A percentile compares a stretch with the other conserved stretches of the same genome.
Evolutionary conservation across 2,888 invertebrate species (phyloP).

Genomic region (Petrolisthes manimaculis): DNA sequence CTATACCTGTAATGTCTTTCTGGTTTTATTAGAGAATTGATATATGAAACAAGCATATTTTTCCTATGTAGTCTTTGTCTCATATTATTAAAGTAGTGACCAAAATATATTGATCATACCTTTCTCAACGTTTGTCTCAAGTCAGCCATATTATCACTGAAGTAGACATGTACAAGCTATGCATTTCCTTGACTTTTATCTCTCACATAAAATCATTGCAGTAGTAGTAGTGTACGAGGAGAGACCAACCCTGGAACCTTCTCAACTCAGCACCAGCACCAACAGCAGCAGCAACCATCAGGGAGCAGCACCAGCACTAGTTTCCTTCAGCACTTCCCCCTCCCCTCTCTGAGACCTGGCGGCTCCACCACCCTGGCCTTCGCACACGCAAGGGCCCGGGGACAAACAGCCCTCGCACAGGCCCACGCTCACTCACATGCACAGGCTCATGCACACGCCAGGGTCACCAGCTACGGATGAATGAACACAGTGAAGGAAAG

Average conservation of each 20-base stretch:
- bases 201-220: background rate
- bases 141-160: no score
- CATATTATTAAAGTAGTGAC: no score
- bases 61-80: no score
- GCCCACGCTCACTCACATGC: constrained; percentile 46
- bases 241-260: background rate
- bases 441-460: constrained; percentile 52
- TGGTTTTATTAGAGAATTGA: no score
- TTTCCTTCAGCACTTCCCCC: constrained; percentile 31
- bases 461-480: constrained; percentile 33
- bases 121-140: no score
- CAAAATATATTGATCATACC: no score
- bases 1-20: no score
- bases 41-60: no score
- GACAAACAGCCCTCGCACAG: constrained; percentile 44
- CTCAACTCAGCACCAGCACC: constrained; percentile 6
- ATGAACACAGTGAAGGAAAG: background rate
- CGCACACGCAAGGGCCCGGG: constrained; percentile 50
- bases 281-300: background rate
- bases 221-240: background rate
- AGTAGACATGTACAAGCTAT: no score
- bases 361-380: constrained; percentile 44
- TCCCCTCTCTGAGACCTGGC: constrained; percentile 30
- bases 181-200: background rate
- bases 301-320: background rate